Conservation (phyloP, 1,140 invertebrate species). For the Elysia chlorotica region DNA sequence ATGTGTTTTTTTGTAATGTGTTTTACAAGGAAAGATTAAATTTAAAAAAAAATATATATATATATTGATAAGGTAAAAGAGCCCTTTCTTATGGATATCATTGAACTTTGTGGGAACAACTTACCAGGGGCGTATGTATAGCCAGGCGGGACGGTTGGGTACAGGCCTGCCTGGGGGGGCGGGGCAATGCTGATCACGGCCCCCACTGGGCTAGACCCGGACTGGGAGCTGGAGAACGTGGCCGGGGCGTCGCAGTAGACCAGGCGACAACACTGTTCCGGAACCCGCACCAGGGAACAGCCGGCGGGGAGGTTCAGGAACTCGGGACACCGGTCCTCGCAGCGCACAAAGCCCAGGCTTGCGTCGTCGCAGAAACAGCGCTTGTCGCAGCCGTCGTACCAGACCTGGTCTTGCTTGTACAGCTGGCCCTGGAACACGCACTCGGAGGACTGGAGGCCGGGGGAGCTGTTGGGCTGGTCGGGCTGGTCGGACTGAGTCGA, state of each 20-base stretch:
- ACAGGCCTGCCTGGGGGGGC: conserved; percentile 21
- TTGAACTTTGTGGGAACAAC: too few relatives aligned
- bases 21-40: too few relatives aligned
- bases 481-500: conserved; percentile 27
- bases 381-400: conserved; percentile 40
- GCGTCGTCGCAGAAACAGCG: conserved; percentile 45
- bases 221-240: conserved; percentile 38
- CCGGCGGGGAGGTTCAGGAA: conserved; percentile 42
- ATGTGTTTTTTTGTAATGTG: too few relatives aligned
- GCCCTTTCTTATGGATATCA: too few relatives aligned
- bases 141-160: conserved; percentile 32
- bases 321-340: conserved; percentile 46
- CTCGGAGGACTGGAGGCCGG: conserved; percentile 25
- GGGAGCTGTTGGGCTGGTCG: conserved; percentile 33
- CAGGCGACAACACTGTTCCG: conserved; percentile 41
- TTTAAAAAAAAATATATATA: too few relatives aligned
- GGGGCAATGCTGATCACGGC: conserved; percentile 25
- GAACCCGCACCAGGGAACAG: conserved; percentile 34
- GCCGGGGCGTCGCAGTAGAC: conserved; percentile 34
- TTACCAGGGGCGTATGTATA: conserved; percentile 35
- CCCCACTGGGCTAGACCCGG: conserved; percentile 30
- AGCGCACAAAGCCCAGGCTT: conserved; percentile 46
- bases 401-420: conserved; percentile 35
- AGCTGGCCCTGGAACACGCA: conserved; percentile 36
- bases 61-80: too few relatives aligned